A percentile compares a stretch with the other conserved stretches of the same genome.
phyloP scores from a whole-genome alignment of 2,888 invertebrate species.

The Hirtodrosophila histrioides region DNA sequence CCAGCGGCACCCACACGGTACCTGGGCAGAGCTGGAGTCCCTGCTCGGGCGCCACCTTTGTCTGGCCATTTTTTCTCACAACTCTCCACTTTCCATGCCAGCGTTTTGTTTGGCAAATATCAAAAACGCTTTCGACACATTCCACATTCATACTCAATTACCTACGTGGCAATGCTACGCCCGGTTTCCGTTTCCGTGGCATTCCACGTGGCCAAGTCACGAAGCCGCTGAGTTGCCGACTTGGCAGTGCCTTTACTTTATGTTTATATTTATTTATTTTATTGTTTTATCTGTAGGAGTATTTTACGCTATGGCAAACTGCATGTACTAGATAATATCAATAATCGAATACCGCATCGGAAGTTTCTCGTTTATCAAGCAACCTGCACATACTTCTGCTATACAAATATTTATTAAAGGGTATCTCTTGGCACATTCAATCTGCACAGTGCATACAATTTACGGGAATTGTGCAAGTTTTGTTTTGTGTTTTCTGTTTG shows the following conservation, averaged over 20 bases:
- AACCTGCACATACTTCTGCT: too few species aligned
- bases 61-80: constrained; percentile 18
- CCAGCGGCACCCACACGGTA: constrained; percentile 42
- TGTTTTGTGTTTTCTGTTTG: constrained; percentile 59
- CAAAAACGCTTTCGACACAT: constrained; percentile 77
- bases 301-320: neutral
- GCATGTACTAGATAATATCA: too few species aligned
- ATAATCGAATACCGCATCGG: too few species aligned
- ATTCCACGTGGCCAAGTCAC: constrained; percentile 42
- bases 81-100: constrained; percentile 34
- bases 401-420: constrained; percentile 32
- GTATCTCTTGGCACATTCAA: constrained; percentile 23
- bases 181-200: constrained; percentile 13
- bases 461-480: constrained; percentile 34
- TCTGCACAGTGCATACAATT: constrained; percentile 14
- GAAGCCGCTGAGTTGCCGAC: constrained; percentile 5
- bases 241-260: constrained; percentile 25
- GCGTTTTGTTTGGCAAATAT: constrained; percentile 75
- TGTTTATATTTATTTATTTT: neutral
- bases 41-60: constrained; percentile 13
- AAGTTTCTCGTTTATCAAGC: too few species aligned
- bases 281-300: constrained; percentile 6
- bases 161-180: constrained; percentile 61
- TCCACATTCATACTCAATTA: constrained; percentile 79
- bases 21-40: constrained; percentile 6